Base-by-base conservation (phyloP, 2,797 vertebrate species). In the Enteromius paludinosus region DNA sequence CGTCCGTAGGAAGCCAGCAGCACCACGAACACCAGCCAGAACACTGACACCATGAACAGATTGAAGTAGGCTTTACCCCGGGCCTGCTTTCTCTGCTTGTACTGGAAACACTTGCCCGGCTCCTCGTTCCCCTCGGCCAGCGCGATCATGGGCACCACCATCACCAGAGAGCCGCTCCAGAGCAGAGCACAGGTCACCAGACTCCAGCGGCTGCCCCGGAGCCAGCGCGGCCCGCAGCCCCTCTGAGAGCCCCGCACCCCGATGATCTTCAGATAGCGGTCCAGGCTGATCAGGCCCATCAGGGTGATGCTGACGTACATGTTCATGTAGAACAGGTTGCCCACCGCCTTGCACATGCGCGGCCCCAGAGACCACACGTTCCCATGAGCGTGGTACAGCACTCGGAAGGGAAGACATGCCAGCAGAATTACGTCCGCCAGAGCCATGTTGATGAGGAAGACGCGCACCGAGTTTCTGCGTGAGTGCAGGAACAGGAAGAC, bases 271-370 rank as follows among this genome's bases (percentile, higher is more conserved):
- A 97, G 18, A 11, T 97, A 98, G 69, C 97, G 96, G 78, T 99
- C 96, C 86, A 98, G 91, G 52, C 97, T 97, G 88, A 98, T 98
- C 49, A 98, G 84, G 66, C 97, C 97, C 87, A 98, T 83, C 85
- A 98, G 92, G 9, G 93, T 93, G 89, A 98, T 95, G 83, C 97
- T 98, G 14, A 97, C 96, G 30, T 99, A 99, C 97, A 99, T 98
- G 91, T 98, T 98, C 96, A 96, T 97, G 89, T 98, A 99, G 91
- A 98, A 98, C 52, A 97, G 83, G 74, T 91, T 94, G 43, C 97
- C 97, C 49, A 98, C 93, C 25, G 91, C 85, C 69, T 91, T 95
- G 84, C 97, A 99, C 65, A 96, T 78, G 20, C 82, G 71, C 52
- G 79, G 47, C 10, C 92, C 89, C 35, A 97, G 87, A 0, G 71